Evolutionary conservation across 2,797 vertebrate genomes (phyloP).

Genomic region (Columba guinea): DNA sequence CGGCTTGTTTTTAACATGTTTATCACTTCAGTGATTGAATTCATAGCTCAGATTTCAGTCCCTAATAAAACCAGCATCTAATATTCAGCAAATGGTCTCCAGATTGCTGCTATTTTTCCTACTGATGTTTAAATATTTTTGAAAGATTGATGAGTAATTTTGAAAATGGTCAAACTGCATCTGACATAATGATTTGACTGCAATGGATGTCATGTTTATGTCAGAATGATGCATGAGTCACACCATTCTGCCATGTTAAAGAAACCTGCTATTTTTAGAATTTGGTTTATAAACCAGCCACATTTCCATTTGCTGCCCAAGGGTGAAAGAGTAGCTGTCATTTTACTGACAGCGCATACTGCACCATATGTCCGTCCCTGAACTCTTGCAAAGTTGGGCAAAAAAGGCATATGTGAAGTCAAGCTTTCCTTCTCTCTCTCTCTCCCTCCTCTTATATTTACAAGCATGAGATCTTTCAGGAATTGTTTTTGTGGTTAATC

Average conservation of each 20-base stretch:
- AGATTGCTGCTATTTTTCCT: slow-evolving; percentile 15
- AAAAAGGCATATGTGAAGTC: not conserved
- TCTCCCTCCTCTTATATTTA: not conserved
- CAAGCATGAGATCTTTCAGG: not conserved
- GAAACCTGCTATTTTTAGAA: slow-evolving; percentile 59
- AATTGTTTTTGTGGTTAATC: not conserved
- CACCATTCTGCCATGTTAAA: slow-evolving; percentile 19
- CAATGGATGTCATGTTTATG: slow-evolving; percentile 36
- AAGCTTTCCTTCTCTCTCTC: not conserved
- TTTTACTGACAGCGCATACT: slow-evolving; percentile 2
- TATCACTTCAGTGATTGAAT: not conserved
- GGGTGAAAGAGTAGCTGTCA: slow-evolving; percentile 66
- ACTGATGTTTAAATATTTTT: slow-evolving; percentile 4
- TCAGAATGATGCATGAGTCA: slow-evolving; percentile 64
- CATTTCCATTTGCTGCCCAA: slow-evolving; percentile 59
- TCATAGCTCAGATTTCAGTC: not conserved
- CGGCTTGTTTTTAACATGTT: not conserved
- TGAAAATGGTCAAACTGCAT: slow-evolving; percentile 21
- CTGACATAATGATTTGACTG: slow-evolving; percentile 21
- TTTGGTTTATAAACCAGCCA: slow-evolving; percentile 15
- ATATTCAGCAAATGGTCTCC: not conserved
- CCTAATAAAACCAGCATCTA: not conserved
- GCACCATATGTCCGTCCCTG: slow-evolving; percentile 3
- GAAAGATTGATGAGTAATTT: slow-evolving; percentile 27
- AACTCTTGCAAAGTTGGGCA: slow-evolving; percentile 12